These are phyloP conservation scores for Drosophila punjabiensis DNA, from an alignment of 1,140 invertebrate genomes.

Conservation along the genomic window DNA sequence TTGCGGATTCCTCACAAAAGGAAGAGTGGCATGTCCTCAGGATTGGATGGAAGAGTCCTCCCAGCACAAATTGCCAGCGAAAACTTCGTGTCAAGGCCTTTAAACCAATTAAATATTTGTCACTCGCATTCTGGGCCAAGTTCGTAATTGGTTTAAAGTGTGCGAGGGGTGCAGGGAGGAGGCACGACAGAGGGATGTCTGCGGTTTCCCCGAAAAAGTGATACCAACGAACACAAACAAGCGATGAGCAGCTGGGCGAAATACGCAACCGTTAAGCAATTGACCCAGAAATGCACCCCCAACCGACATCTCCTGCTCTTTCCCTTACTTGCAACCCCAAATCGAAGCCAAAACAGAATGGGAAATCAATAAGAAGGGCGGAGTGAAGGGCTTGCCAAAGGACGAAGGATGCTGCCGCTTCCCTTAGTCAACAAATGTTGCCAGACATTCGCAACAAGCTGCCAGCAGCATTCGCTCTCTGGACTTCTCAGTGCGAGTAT, in stretches of 20 bases:
- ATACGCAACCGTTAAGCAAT: slow-evolving; percentile 17
- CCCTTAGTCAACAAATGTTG: slow-evolving; percentile 22
- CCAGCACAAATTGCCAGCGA: slow-evolving; percentile 16
- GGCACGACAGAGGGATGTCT: slow-evolving; percentile 3
- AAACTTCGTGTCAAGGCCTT: slow-evolving; percentile 31
- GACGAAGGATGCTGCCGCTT: slow-evolving; percentile 12
- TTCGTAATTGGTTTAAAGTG: slow-evolving; percentile 48
- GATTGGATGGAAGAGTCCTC: not conserved
- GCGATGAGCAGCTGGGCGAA: not conserved
- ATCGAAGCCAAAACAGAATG: slow-evolving; percentile 42
- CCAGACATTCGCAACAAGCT: slow-evolving; percentile 27
- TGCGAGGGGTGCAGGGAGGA: no score
- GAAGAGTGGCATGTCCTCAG: slow-evolving; percentile 1
- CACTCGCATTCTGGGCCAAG: slow-evolving; percentile 23
- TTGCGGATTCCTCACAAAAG: not conserved
- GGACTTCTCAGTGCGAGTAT: not conserved
- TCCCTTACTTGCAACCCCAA: slow-evolving; percentile 11
- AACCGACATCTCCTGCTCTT: not conserved
- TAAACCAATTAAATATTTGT: slow-evolving; percentile 39
- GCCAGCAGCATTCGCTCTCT: slow-evolving; percentile 29
- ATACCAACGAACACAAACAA: slow-evolving; percentile 7
- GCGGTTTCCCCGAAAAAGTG: slow-evolving; percentile 21
- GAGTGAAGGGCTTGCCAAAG: not conserved
- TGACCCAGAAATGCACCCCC: slow-evolving; percentile 50
- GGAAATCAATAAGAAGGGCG: slow-evolving; percentile 47